Base-by-base conservation (phyloP, 2,797 vertebrate species). In the Geotrypetes seraphini region DNA sequence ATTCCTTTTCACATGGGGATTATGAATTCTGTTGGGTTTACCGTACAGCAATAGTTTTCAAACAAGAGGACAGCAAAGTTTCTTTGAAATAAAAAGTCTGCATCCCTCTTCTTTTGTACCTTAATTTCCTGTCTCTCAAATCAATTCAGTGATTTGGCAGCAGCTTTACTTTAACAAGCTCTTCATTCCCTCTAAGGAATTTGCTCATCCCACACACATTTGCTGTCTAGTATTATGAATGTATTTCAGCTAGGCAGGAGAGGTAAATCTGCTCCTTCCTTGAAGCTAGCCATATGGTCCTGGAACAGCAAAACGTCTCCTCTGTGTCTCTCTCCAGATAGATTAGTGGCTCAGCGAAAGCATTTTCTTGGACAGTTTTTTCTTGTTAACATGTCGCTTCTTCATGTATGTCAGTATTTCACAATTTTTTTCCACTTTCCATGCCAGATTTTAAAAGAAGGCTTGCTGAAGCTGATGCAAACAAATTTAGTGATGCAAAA, bases 221-320 rank as follows among this genome's bases (percentile, higher is more conserved):
- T 7, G 1, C 7, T 7, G 2, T 6, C n/a, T 10, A 36, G 10
- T 29, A 34, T 5, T 1, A 9, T 2, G 7, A 6, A 33, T 8
- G 8, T 7, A 16, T 28, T 43, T 50, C 22, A 45, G 13, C 12
- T 8, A 7, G 13, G 21, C n/a, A n/a, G 29, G 19, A 46, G 3
- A 19, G 12, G 12, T 10, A 21, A 50, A 46, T 14, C 29, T 33
- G 2, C 24, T 50, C 9, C 0, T 19, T 36, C 33, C 28, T 47
- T 36, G 31, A 39, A 51, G 24, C 6, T 39, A 46, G 39, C 35
- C 53, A 34, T 5, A 18, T 25, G 36, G 50, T 22, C 13, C 3
- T 7, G 9, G 30, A 16, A 35, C 7, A 4, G 8, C 9, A 7
- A 47, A 11, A 11, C 5, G 12, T 37, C 31, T 11, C 19, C 10